A percentile compares a stretch with the other conserved stretches of the same genome.
phyloP scores from a whole-genome alignment of 2,888 invertebrate genomes.

The Phengaris arion region DNA sequence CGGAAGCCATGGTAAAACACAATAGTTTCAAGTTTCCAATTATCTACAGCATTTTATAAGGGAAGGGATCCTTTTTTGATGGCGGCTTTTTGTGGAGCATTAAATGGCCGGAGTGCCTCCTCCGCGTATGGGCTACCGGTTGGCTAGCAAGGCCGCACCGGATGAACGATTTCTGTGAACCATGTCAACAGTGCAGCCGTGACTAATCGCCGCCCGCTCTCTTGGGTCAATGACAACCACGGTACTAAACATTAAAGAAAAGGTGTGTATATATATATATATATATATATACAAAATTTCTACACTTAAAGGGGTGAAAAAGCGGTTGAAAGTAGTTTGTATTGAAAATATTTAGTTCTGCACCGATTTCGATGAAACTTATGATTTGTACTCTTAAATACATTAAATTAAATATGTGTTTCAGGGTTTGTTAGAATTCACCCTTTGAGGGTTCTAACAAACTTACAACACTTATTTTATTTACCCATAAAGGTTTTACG shows the following conservation, averaged over 20 bases:
- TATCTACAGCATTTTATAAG: constrained; percentile 25
- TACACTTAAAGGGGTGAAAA: no score
- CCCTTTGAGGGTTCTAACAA: no score
- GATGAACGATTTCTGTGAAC: constrained; percentile 69
- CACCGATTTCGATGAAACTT: no score
- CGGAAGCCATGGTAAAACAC: constrained; percentile 20
- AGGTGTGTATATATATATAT: no score
- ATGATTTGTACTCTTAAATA: no score
- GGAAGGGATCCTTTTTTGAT: constrained; percentile 29
- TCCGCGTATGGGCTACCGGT: constrained; percentile 21
- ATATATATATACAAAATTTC: no score
- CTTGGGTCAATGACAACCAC: constrained; percentile 50
- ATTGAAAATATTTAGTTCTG: no score
- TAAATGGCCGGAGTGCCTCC: constrained; percentile 14
- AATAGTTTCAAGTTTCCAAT: constrained; percentile 29
- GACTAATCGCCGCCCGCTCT: constrained; percentile 59
- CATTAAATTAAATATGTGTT: no score
- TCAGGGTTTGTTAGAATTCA: no score
- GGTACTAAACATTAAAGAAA: constrained; percentile 33
- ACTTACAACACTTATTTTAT: no score
- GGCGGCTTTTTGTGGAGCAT: constrained; percentile 19
- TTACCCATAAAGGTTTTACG: neutral
- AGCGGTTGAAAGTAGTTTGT: no score
- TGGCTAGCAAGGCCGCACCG: constrained; percentile 61
- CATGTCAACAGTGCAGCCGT: constrained; percentile 65